Conservation (phyloP, 2,888 invertebrate species). For the Hirtodrosophila duncani region DNA sequence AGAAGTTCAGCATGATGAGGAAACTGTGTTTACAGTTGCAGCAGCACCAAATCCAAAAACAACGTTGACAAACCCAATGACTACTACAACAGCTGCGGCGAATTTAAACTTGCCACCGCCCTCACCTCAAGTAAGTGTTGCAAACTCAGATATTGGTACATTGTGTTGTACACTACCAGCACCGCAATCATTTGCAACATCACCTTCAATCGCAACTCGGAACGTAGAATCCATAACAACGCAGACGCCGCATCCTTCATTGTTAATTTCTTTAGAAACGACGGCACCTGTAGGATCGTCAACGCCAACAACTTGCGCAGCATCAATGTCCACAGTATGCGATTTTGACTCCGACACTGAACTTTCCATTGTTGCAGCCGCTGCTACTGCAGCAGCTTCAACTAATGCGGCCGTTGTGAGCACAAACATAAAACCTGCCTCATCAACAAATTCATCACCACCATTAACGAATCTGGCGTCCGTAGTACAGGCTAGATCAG, state of each 20-base stretch:
- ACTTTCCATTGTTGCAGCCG: conserved; percentile 73
- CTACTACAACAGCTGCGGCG: conserved; percentile 12
- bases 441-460: conserved; percentile 28
- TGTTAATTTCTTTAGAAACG: conserved; percentile 1
- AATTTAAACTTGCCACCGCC: conserved; percentile 60
- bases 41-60: conserved; percentile 9
- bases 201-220: background rate
- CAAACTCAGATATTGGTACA: conserved; percentile 14
- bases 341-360: conserved; percentile 77
- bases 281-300: background rate
- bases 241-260: conserved; percentile 1
- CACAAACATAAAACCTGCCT: conserved; percentile 7
- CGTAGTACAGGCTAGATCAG: conserved; percentile 5
- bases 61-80: conserved; percentile 10
- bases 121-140: conserved; percentile 45
- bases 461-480: conserved; percentile 14
- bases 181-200: background rate
- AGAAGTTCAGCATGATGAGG: conserved; percentile 3
- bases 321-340: conserved; percentile 24
- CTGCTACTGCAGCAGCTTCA: conserved; percentile 52
- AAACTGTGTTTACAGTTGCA: conserved; percentile 6
- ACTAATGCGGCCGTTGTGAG: conserved; percentile 32
- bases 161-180: conserved; percentile 37
- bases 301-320: conserved; percentile 14
- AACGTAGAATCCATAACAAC: conserved; percentile 4